phyloP scores from a whole-genome alignment of 2,113 vertebrate genomes.

The Collichthys lucidus region DNA sequence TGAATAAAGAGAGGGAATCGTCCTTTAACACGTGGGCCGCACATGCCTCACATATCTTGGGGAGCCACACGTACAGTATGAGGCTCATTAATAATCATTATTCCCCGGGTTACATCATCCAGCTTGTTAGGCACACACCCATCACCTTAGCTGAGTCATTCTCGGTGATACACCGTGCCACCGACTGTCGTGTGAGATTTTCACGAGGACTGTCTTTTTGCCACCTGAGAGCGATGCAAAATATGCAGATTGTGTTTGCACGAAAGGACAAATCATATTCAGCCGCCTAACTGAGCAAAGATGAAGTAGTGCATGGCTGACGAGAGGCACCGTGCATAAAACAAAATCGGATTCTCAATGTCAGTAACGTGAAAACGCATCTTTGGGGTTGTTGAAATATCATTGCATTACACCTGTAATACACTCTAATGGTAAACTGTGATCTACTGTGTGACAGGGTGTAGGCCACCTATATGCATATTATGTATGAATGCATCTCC shows the following conservation, averaged over 20 bases:
- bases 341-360: not conserved
- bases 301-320: conserved; percentile 11
- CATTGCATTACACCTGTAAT: not conserved
- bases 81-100: conserved; percentile 77
- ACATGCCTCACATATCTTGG: conserved; percentile 57
- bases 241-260: conserved; percentile 2
- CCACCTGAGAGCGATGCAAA: not conserved
- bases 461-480: conserved; percentile 44
- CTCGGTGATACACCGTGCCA: conserved; percentile 19
- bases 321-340: not conserved
- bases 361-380: not conserved
- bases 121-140: conserved; percentile 60
- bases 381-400: not conserved
- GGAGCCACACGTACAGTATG: conserved; percentile 53
- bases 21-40: conserved; percentile 64
- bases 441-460: conserved; percentile 2
- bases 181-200: conserved; percentile 35
- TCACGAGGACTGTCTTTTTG: conserved; percentile 11
- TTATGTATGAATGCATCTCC: conserved; percentile 53
- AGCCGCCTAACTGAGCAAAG: conserved; percentile 8
- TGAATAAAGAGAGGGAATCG: conserved; percentile 72
- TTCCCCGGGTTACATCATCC: conserved; percentile 72
- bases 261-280: conserved; percentile 3
- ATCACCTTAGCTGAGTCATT: conserved; percentile 73
- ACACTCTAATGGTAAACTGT: not conserved